A percentile compares a stretch with the other conserved stretches of the same genome.
These are phyloP conservation scores for Xanthostigma xanthostigma DNA, from an alignment of 2,888 invertebrate species.

Conservation along the genomic window DNA sequence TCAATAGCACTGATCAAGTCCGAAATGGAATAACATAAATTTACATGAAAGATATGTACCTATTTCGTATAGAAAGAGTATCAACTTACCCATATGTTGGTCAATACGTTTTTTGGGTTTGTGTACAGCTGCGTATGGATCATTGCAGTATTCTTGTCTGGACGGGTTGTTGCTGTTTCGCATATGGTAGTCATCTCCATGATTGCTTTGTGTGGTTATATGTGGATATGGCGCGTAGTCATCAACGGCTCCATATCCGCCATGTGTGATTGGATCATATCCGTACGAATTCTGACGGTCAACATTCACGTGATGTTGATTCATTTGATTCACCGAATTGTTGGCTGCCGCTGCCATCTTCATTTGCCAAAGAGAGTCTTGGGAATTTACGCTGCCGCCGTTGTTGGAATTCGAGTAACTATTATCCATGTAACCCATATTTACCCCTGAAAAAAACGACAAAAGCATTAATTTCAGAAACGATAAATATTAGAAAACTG, in stretches of 20 bases:
- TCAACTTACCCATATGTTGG: conserved; percentile 66
- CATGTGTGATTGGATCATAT: conserved; percentile 66
- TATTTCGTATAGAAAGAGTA: no score
- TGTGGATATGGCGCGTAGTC: conserved; percentile 79
- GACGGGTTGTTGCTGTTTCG: conserved; percentile 68
- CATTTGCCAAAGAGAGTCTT: conserved; percentile 89
- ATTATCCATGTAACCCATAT: conserved; percentile 82
- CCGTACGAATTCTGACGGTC: conserved; percentile 56
- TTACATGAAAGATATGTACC: no score
- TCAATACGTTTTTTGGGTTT: conserved; percentile 80
- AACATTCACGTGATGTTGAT: conserved; percentile 40
- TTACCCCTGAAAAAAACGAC: conserved; percentile 45
- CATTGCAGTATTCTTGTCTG: conserved; percentile 74
- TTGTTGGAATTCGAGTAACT: conserved; percentile 88
- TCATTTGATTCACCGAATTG: conserved; percentile 44
- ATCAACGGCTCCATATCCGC: conserved; percentile 67
- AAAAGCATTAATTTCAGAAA: neutral
- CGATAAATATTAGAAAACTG: no score
- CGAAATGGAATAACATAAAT: no score
- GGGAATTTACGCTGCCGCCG: conserved; percentile 89
- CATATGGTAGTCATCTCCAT: conserved; percentile 52
- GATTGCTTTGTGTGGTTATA: conserved; percentile 48
- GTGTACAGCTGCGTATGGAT: conserved; percentile 79
- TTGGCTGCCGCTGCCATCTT: conserved; percentile 70
- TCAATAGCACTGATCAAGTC: no score